These are phyloP conservation scores for Nomada lathburiana DNA, from an alignment of 2,888 invertebrate genomes.

Conservation along the genomic window DNA sequence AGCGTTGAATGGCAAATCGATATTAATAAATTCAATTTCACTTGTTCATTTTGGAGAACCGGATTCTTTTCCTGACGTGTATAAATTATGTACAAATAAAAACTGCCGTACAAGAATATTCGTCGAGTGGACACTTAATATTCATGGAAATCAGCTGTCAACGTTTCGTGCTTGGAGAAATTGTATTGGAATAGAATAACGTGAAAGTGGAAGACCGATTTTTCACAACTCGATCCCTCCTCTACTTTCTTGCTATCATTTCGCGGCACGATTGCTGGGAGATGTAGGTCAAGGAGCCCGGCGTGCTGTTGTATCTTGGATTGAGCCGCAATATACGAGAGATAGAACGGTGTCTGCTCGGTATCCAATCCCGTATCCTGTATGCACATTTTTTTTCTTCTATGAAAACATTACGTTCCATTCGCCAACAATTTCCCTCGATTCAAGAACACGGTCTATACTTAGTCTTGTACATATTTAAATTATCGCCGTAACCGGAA, in stretches of 20 bases:
- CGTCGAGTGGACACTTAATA: background rate
- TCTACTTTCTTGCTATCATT: background rate
- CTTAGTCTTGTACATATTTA: background rate
- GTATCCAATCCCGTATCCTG: constrained; percentile 13
- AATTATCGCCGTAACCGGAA: constrained; percentile 1
- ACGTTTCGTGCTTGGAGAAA: background rate
- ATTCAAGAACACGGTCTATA: background rate
- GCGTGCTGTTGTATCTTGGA: background rate
- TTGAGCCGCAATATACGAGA: background rate
- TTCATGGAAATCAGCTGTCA: background rate
- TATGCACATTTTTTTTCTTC: constrained; percentile 13
- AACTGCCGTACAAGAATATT: background rate
- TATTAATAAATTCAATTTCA: too few species aligned
- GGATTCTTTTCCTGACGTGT: too few species aligned
- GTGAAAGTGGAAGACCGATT: background rate
- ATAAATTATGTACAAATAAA: too few species aligned
- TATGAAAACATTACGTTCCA: background rate
- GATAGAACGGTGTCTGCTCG: constrained; percentile 11
- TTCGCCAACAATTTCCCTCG: background rate
- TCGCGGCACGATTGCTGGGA: background rate
- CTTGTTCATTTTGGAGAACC: too few species aligned
- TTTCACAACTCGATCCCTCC: background rate
- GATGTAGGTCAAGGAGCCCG: constrained; percentile 63
- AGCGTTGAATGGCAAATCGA: too few species aligned
- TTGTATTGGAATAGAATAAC: background rate